Base-by-base conservation (phyloP, 2,113 vertebrate species). In the Hippolais icterina region DNA sequence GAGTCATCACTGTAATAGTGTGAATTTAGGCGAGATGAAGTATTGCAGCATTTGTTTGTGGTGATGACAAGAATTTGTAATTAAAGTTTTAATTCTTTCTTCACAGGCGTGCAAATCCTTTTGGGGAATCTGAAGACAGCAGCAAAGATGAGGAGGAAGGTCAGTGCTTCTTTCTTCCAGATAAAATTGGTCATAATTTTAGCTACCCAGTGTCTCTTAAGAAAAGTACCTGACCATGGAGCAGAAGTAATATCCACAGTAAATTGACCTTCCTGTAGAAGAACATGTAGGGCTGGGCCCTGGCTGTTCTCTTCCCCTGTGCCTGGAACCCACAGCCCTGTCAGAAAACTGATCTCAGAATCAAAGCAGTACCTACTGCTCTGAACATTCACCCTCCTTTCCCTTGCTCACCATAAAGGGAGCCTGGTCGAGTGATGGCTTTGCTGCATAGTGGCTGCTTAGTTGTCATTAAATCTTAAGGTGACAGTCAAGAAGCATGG, bases 21-120 rank as follows among this genome's bases (percentile, higher is more conserved):
- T 57, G 20, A 49, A 65, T 72, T 72, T 22, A 59, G 61, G 66
- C 10, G 1, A 71, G 18, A 53, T 28, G 1, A 10, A 17, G 35
- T 57, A 25, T 37, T 57, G 29, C 41, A 68, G 37, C 12, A 33
- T 44, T 28, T 42, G 29, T 42, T 41, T 28, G 4, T 53, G 35
- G 10, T 69, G 35, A 12, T 72, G 54, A 66, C 44, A 41, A 31
- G 42, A 59, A 83, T 28, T 10, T 57, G 31, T 49, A 71, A 37
- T 46, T 42, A 57, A 56, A 57, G 1, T 22, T 87, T 54, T 53
- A 64, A 50, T 92, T 71, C 42, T 63, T 87, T 5, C 37, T 78
- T 94, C 61, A 65, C 95, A 99, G 99, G 97, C 99, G 99, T 66
- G 98, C 98, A 94, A 99, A 99, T 93, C 99, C 99, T 7, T 99